A percentile compares a stretch with the other conserved stretches of the same genome.
phyloP scores from a whole-genome alignment of 2,113 vertebrate species.

The Sialia sialis region DNA sequence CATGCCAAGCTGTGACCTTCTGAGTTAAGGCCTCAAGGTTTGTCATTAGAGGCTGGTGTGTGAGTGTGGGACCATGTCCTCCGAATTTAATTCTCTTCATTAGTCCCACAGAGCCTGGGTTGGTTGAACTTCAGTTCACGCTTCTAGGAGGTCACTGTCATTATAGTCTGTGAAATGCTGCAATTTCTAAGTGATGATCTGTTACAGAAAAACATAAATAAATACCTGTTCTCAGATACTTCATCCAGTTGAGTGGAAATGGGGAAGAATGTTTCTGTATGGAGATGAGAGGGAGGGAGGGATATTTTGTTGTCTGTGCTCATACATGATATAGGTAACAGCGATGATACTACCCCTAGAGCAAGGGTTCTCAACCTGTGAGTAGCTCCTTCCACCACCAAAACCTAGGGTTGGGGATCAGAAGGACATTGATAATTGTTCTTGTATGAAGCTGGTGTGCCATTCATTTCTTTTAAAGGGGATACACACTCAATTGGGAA shows the following conservation, averaged over 20 bases:
- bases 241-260: neutral
- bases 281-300: neutral
- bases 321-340: neutral
- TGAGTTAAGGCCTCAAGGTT: neutral
- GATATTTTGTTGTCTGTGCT: neutral
- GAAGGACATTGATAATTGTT: neutral
- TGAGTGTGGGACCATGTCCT: neutral
- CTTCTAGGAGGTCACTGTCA: neutral
- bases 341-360: neutral
- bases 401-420: neutral
- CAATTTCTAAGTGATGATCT: neutral
- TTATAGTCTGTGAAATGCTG: neutral
- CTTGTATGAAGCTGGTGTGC: neutral
- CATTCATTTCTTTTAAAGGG: neutral
- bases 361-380: conserved; percentile 58
- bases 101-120: neutral
- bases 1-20: neutral
- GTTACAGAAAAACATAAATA: conserved; percentile 1
- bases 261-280: neutral
- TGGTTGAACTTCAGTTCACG: neutral
- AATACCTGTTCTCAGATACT: neutral
- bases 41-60: neutral
- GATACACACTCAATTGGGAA: neutral
- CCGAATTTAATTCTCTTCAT: neutral
- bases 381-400: neutral